A percentile compares a stretch with the other conserved stretches of the same genome.
These are phyloP conservation scores for Threskiornis aethiopicus DNA, from an alignment of 2,797 vertebrate genomes.

Conservation along the genomic window DNA sequence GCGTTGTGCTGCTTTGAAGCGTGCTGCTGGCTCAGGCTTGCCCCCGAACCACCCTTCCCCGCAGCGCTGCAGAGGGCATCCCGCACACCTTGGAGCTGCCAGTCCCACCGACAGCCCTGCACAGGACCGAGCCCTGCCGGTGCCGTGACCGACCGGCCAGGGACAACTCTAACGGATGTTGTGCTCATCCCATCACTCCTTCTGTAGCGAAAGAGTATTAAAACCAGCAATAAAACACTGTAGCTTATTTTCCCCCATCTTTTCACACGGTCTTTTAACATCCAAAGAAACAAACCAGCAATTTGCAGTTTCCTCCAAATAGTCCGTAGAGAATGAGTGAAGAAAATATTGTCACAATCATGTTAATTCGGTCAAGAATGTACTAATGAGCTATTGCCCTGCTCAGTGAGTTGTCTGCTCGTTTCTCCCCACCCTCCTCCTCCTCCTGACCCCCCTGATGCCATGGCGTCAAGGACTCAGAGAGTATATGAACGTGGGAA, in stretches of 20 bases:
- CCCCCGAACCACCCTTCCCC: fast-evolving
- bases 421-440: not conserved
- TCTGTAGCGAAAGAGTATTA: no score
- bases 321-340: not conserved
- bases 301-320: slow-evolving; percentile 50
- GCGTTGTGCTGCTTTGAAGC: not conserved
- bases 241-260: not conserved
- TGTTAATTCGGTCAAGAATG: not conserved
- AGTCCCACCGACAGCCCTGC: not conserved
- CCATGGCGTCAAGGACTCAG: not conserved
- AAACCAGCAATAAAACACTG: not conserved
- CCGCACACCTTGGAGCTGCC: not conserved
- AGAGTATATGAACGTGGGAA: not conserved
- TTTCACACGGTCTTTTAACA: not conserved
- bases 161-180: not conserved
- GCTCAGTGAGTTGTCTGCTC: not conserved
- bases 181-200: not conserved
- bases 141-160: fast-evolving
- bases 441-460: not conserved
- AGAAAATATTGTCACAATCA: not conserved
- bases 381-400: slow-evolving; percentile 19
- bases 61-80: not conserved
- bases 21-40: not conserved
- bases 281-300: slow-evolving; percentile 25
- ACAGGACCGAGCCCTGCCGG: fast-evolving